Evolutionary conservation across 2,797 vertebrate species (phyloP), one percentile per base, ranked within the genome.

Genomic region (Myripristis murdjan): DNA sequence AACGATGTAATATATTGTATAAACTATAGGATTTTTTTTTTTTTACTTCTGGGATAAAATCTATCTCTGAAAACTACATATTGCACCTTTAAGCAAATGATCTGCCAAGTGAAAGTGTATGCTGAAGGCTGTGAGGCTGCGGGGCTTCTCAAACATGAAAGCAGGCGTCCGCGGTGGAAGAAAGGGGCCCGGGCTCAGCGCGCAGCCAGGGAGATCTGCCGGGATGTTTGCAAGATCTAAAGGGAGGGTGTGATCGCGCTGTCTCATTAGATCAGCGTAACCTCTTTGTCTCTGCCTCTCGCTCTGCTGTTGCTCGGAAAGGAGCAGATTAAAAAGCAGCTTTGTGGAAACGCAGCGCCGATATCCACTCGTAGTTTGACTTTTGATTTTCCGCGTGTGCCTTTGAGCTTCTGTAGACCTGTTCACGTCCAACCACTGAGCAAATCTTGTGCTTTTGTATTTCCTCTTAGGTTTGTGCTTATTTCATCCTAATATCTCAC

Each of bases 231-330:
- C 5, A 23, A 73, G 67, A 82, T 80, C 75, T 64, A 67, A 82
- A 64, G 44, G 54, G 61, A 77, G 81, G 71, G 83, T 82, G 85
- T 74, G 86, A 85, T 88, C 69, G 51, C 46, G 53, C 57, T 76
- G 77, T 85, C 85, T 90, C 86, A 73, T 89, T 77, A 79, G 73
- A 87, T 87, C 70, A 79, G 77, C 63, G 69, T 81, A 77, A 54
- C 49, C 47, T 64, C 54, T 61, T 24, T 28, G 14, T 20, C 44
- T 35, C 44, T 51, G 44, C 23, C 48, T 51, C 15, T 6, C 57
- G 65, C 67, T 57, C 49, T 33, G 10, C 61, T 63, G 59, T 75
- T 75, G 37, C 64, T 73, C 37, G 4, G 12, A 39, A 39, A 15
- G 12, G 11, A 48, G 12, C 11, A 26, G 44, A 20, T 35, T 35